Base-by-base conservation (phyloP, 92 coral and sea anemone genomes). In the Epizoanthus illoricatus region DNA sequence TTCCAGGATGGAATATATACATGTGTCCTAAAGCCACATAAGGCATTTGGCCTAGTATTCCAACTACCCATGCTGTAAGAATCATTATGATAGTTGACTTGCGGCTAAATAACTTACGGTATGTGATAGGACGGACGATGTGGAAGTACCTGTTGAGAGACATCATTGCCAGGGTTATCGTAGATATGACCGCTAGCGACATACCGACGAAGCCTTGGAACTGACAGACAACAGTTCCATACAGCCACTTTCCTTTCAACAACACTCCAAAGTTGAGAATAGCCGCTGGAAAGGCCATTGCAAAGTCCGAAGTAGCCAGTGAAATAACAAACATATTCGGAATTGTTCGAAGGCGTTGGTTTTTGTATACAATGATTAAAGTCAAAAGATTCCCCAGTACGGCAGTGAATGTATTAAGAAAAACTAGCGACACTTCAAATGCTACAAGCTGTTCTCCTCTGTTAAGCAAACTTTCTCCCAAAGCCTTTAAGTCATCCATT, bases 1-100 rank as follows among this genome's bases (percentile, higher is more conserved):
- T 86, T n/a, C 89, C 89, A 39, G 89, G 75, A 55, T 86, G 89
- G 54, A 86, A 86, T 10, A 78, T 6, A 42, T 76, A 85, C 6
- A 10, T 42, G 47, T 85, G 84, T 3, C 88, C 84, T 9, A 56
- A 17, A 5, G 80, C 84, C 13, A 49, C 68, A 36, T 79, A 86
- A 7, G 80, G 81, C 8, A 84, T 58, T 54, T 52, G 73, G 0
- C 76, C 71, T 1, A 80, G 45, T 10, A 72, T 80, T 6, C 80
- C 89, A 72, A 84, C 73, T 52, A 62, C 56, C 89, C 89, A 86
- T 2, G 73, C 69, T 15, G 70, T 58, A 56, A 72, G 54, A 33
- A 86, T 69, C 6, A 73, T 60, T 11, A 45, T 19, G n/a, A 61
- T 7, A 24, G 89, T 86, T 19, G 74, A 67, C 33, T 71, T 80